These are phyloP conservation scores for Venustoraphidia nigricollis DNA, from an alignment of 2,888 invertebrate genomes.

Conservation along the genomic window DNA sequence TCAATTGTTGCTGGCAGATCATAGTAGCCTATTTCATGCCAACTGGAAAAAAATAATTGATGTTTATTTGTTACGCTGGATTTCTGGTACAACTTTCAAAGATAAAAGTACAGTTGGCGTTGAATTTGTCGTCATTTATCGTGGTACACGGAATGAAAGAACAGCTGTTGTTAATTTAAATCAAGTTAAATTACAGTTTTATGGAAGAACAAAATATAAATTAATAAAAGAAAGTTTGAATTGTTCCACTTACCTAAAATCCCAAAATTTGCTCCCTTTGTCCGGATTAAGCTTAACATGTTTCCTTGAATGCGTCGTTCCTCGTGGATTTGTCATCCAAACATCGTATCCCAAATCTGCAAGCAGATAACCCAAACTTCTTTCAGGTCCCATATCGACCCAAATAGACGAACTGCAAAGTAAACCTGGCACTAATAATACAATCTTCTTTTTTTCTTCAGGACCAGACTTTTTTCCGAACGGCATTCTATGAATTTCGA, in stretches of 20 bases:
- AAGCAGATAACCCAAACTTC: constrained; percentile 16
- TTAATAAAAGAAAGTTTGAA: too few relatives aligned
- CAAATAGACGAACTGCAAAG: background rate
- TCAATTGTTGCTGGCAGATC: constrained; percentile 45
- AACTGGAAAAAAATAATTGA: constrained; percentile 14
- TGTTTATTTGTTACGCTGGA: background rate
- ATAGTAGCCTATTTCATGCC: constrained; percentile 42
- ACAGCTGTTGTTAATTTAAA: too few relatives aligned
- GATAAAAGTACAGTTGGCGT: background rate
- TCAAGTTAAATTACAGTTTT: too few relatives aligned
- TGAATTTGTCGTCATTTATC: background rate
- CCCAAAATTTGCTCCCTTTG: constrained; percentile 14
- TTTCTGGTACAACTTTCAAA: background rate
- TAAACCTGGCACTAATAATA: background rate
- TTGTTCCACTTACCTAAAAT: constrained; percentile 12
- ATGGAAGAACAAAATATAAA: too few relatives aligned
- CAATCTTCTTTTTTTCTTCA: background rate
- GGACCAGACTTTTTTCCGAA: background rate
- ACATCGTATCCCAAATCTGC: constrained; percentile 21
- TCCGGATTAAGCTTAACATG: constrained; percentile 22
- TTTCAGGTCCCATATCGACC: background rate
- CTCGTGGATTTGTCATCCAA: constrained; percentile 37
- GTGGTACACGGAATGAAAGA: too few relatives aligned
- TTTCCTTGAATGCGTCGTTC: constrained; percentile 30
- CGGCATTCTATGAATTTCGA: background rate